A percentile compares a stretch with the other conserved stretches of the same genome.
phyloP scores from a whole-genome alignment of 2,797 vertebrate genomes.

The Lacerta agilis region DNA sequence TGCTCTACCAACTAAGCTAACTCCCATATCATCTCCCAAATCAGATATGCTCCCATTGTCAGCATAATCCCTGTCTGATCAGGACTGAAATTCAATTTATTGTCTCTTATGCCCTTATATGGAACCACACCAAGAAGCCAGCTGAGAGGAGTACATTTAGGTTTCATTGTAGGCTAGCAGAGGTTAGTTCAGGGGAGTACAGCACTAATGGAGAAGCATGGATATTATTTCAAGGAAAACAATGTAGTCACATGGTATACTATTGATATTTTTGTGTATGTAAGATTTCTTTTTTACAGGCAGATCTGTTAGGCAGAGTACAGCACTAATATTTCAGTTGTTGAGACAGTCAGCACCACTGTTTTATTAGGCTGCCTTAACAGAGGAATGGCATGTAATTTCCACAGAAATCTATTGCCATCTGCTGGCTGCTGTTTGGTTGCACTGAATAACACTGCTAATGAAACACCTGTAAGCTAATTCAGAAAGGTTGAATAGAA shows the following conservation, averaged over 20 bases:
- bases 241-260: not conserved
- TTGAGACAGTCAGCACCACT: not conserved
- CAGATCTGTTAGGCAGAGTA: not conserved
- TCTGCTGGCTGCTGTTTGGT: conserved; percentile 66
- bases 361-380: not conserved
- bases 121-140: not conserved
- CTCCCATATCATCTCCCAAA: not conserved
- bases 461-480: conserved; percentile 27
- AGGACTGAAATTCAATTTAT: not conserved
- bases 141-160: not conserved
- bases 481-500: not conserved
- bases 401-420: conserved; percentile 73
- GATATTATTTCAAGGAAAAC: not conserved
- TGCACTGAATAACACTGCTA: not conserved
- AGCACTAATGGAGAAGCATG: not conserved
- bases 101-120: not conserved
- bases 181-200: not conserved
- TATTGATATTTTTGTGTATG: not conserved
- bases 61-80: not conserved
- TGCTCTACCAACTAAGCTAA: too few relatives aligned
- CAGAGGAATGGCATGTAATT: conserved; percentile 42
- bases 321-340: not conserved
- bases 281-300: not conserved
- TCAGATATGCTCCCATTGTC: not conserved
- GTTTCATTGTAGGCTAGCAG: not conserved